Evolutionary conservation across 2,113 vertebrate genomes (phyloP).

Genomic region (Edolisoma coerulescens): DNA sequence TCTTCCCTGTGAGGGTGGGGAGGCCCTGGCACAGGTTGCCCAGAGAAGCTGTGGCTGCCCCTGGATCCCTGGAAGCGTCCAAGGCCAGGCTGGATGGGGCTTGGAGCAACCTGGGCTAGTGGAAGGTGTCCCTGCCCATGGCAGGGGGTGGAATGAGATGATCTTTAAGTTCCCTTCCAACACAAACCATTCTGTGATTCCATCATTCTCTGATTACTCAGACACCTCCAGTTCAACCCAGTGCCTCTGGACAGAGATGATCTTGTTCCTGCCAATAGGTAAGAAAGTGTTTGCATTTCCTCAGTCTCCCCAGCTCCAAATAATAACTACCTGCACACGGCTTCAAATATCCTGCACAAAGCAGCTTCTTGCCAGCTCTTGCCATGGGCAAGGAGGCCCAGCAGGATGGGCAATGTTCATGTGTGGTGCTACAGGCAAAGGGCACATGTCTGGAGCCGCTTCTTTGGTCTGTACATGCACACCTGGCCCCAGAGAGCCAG

Average conservation of each 20-base stretch:
- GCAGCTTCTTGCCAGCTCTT: background rate
- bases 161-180: background rate
- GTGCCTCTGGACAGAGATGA: background rate
- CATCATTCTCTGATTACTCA: background rate
- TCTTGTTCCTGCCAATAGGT: background rate
- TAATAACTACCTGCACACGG: background rate
- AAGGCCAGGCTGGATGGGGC: accelerated
- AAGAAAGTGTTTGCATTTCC: background rate
- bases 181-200: background rate
- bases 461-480: background rate
- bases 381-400: background rate
- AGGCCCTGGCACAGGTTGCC: background rate
- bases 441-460: background rate
- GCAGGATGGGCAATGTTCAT: background rate
- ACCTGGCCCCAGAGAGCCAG: background rate
- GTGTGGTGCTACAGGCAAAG: background rate
- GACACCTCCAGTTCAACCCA: background rate
- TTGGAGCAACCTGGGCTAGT: accelerated
- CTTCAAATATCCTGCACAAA: background rate
- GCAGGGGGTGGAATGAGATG: background rate
- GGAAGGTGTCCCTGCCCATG: background rate
- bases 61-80: background rate
- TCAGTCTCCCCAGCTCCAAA: background rate
- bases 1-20: background rate
- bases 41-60: background rate